Conservation (phyloP, 1,140 invertebrate genomes). For the Samia ricini region DNA sequence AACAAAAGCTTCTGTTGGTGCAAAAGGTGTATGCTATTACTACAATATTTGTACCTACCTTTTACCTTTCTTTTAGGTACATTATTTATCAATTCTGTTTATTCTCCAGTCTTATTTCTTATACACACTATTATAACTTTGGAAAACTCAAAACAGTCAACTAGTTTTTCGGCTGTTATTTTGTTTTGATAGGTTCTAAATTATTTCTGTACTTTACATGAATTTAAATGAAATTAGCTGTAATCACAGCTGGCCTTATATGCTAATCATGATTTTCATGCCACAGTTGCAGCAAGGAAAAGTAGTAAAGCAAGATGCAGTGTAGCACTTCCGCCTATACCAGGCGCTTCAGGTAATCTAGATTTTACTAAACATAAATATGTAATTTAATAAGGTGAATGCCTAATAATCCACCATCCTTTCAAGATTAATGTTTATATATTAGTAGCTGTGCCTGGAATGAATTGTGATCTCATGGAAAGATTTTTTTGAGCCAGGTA, state of each 20-base stretch:
- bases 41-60: no score
- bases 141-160: neutral
- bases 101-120: neutral
- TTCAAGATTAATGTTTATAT: neutral
- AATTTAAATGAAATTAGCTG: neutral
- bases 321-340: constrained; percentile 35
- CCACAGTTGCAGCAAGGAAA: constrained; percentile 54
- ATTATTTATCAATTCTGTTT: neutral
- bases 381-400: no score
- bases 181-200: neutral
- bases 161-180: neutral
- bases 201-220: neutral
- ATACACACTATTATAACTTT: neutral
- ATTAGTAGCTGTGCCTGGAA: neutral
- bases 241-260: neutral
- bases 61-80: neutral
- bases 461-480: neutral
- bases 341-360: constrained; percentile 34
- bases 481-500: neutral
- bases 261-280: neutral
- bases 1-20: constrained; percentile 66
- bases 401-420: neutral
- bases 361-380: no score
- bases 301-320: constrained; percentile 61
- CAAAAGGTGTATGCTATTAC: constrained; percentile 59